Evolutionary conservation across 2,113 vertebrate genomes (phyloP).

Genomic region (Hiodon alosoides): DNA sequence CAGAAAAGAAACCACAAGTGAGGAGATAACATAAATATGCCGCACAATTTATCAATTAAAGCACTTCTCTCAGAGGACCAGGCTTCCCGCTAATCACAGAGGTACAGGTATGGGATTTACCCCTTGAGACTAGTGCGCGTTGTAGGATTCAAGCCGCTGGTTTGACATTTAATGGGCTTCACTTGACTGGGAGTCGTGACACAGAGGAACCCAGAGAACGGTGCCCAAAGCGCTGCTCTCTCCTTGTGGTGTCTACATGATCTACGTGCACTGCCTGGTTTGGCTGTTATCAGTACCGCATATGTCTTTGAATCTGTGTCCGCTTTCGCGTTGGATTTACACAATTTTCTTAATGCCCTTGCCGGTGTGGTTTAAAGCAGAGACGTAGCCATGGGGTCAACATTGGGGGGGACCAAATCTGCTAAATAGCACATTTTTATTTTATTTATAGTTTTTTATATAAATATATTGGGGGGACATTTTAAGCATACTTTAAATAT

Average conservation of each 20-base stretch:
- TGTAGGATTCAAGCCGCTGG: slow-evolving; percentile 12
- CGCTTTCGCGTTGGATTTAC: slow-evolving; percentile 42
- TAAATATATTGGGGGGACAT: too few species aligned
- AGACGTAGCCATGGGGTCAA: not conserved
- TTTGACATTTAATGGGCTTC: slow-evolving; percentile 11
- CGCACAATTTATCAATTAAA: slow-evolving; percentile 8
- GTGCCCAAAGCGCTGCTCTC: not conserved
- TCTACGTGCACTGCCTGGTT: slow-evolving; percentile 31
- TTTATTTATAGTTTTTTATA: too few species aligned
- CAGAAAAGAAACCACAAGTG: not conserved
- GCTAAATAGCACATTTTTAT: too few species aligned
- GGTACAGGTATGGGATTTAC: slow-evolving; percentile 8
- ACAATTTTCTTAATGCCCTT: slow-evolving; percentile 49
- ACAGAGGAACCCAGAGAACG: slow-evolving; percentile 26
- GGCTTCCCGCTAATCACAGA: slow-evolving; percentile 10
- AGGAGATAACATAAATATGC: not conserved
- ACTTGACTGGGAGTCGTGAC: slow-evolving; percentile 6
- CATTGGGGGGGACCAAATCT: too few species aligned
- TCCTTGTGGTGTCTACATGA: slow-evolving; percentile 34
- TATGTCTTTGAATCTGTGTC: not conserved
- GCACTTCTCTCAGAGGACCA: not conserved
- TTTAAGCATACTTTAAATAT: too few species aligned
- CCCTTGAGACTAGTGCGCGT: slow-evolving; percentile 1
- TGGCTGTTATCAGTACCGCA: slow-evolving; percentile 18
- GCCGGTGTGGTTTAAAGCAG: slow-evolving; percentile 5